Conservation (phyloP, 2,797 vertebrate genomes). For the Pteronotus mesoamericanus region DNA sequence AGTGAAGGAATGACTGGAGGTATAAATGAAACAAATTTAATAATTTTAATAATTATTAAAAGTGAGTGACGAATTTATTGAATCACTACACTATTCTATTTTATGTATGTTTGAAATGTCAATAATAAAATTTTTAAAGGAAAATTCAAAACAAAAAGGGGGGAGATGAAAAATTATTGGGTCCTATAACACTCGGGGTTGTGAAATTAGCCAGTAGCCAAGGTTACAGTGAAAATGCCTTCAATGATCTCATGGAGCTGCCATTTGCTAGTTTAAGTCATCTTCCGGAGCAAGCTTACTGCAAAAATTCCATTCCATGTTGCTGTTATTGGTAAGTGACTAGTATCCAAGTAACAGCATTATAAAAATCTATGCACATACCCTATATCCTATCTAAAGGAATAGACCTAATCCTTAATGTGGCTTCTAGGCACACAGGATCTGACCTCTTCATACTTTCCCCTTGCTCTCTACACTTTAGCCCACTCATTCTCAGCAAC, state of each 20-base stretch:
- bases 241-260: not conserved
- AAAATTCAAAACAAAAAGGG: not conserved
- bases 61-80: not conserved
- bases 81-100: not conserved
- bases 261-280: not conserved
- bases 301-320: not conserved
- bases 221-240: not conserved
- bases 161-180: not conserved
- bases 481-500: not conserved
- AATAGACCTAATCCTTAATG: not conserved
- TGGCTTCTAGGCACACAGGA: not conserved
- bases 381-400: not conserved
- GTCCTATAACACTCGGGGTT: not conserved
- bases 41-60: slow-evolving; percentile 1
- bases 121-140: not conserved
- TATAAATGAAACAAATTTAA: not conserved
- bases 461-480: not conserved
- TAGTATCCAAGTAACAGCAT: not conserved
- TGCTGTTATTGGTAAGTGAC: not conserved
- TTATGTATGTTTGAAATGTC: not conserved
- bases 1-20: not conserved
- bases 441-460: not conserved
- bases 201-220: not conserved
- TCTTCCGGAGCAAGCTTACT: not conserved
- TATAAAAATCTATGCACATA: not conserved